Conservation (phyloP, 2,888 invertebrate species). For the Drosophila anceps region DNA sequence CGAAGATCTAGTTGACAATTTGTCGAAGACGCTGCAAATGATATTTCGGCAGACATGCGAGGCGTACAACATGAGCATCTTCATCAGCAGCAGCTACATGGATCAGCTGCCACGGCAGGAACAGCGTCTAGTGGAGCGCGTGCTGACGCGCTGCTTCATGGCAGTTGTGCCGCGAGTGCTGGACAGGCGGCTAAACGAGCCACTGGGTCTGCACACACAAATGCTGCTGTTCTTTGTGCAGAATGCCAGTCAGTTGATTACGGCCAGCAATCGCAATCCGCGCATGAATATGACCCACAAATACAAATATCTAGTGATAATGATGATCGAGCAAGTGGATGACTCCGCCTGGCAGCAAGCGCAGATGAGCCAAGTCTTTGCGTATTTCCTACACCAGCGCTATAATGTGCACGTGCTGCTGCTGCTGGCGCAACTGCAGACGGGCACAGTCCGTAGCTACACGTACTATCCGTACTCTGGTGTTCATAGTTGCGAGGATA, state of each 20-base stretch:
- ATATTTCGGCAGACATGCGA: constrained; percentile 26
- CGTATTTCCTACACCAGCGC: constrained; percentile 43
- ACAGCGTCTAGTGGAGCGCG: constrained; percentile 19
- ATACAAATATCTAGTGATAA: constrained; percentile 37
- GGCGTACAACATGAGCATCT: constrained; percentile 35
- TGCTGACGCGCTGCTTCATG: constrained; percentile 7
- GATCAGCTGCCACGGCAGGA: constrained; percentile 4
- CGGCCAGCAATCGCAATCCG: neutral
- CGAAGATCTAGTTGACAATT: neutral
- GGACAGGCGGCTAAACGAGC: constrained; percentile 4
- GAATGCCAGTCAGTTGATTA: constrained; percentile 22
- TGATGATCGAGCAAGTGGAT: constrained; percentile 17
- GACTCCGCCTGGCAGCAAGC: neutral
- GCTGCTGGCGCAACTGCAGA: constrained; percentile 15
- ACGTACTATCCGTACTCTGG: constrained; percentile 51
- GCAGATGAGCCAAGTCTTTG: constrained; percentile 54
- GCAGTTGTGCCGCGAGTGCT: constrained; percentile 37
- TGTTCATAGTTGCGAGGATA: constrained; percentile 24
- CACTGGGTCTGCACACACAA: constrained; percentile 8
- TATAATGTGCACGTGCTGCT: constrained; percentile 56
- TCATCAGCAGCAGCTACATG: constrained; percentile 33
- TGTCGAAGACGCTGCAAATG: constrained; percentile 18
- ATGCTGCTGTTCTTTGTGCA: constrained; percentile 53
- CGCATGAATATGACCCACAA: constrained; percentile 12
- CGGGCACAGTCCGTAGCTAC: constrained; percentile 13